Conservation (phyloP, 2,797 vertebrate genomes). For the Centroberyx gerrardi region DNA sequence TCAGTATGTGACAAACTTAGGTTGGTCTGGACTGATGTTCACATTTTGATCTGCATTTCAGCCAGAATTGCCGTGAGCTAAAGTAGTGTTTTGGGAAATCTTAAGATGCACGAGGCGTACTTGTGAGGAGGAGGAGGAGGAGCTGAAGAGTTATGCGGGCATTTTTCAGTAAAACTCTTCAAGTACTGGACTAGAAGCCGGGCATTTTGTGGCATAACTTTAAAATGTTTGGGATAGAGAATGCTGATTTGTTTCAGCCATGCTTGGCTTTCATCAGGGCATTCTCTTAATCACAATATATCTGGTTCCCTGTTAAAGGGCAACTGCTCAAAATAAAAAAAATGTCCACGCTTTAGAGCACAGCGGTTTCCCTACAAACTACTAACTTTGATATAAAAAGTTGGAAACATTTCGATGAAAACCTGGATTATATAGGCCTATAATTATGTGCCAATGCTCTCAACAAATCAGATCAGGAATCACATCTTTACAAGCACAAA, state of each 20-base stretch:
- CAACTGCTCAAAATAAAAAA: too few relatives aligned
- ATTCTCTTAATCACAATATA: background rate
- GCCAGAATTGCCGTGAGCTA: slow-evolving; percentile 29
- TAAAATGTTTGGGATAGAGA: background rate
- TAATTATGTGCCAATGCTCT: too few relatives aligned
- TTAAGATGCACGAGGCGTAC: slow-evolving; percentile 17
- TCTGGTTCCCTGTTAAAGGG: background rate
- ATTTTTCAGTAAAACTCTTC: background rate
- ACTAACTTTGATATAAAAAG: too few relatives aligned
- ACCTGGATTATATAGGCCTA: too few relatives aligned
- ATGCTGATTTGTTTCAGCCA: background rate
- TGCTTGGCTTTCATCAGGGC: background rate
- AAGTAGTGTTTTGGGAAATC: slow-evolving; percentile 62
- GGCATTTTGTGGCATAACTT: background rate
- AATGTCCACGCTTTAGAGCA: too few relatives aligned
- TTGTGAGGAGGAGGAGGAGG: slow-evolving; percentile 11
- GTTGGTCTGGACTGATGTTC: slow-evolving; percentile 39
- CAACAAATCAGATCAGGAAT: too few relatives aligned
- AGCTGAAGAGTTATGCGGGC: slow-evolving; percentile 3
- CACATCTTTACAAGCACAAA: too few relatives aligned
- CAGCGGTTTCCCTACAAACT: too few relatives aligned
- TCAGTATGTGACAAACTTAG: slow-evolving; percentile 52
- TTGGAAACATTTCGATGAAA: too few relatives aligned
- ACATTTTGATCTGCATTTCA: slow-evolving; percentile 53
- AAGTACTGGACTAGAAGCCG: background rate